phyloP scores from a whole-genome alignment of 2,797 vertebrate species.

The Odontamblyopus lacepedii region DNA sequence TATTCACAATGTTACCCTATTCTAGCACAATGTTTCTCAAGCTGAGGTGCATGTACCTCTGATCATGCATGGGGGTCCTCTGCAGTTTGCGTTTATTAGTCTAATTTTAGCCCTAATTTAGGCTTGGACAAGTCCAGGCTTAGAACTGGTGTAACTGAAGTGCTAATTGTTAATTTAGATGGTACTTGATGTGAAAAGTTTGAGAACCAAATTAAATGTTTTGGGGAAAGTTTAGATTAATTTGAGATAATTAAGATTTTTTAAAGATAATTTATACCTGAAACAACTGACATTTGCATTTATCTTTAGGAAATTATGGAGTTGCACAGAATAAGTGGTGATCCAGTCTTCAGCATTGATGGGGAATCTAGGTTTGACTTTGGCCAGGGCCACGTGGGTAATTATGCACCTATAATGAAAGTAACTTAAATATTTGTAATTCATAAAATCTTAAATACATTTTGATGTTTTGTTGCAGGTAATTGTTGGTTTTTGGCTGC shows the following conservation, averaged over 20 bases:
- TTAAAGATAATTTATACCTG: background rate
- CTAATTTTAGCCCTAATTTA: too few relatives aligned
- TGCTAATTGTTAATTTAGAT: too few relatives aligned
- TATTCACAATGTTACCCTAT: background rate
- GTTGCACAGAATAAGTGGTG: background rate
- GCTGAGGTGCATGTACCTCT: too few relatives aligned
- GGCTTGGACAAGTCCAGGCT: too few relatives aligned
- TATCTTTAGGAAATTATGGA: constrained; percentile 47
- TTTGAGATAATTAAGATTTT: too few relatives aligned
- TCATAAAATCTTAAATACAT: background rate
- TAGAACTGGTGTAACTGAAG: too few relatives aligned
- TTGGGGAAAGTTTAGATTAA: too few relatives aligned
- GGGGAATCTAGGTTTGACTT: constrained; percentile 67
- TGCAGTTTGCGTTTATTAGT: too few relatives aligned
- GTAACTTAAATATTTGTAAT: background rate
- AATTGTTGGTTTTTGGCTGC: constrained; percentile 76
- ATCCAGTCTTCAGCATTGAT: constrained; percentile 40
- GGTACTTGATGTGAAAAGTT: too few relatives aligned
- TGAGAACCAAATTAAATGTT: too few relatives aligned
- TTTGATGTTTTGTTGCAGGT: constrained; percentile 41
- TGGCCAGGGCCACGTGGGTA: constrained; percentile 57
- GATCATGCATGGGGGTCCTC: too few relatives aligned
- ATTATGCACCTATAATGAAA: background rate
- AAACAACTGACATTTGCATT: background rate
- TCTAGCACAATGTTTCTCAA: background rate